Conservation (phyloP, 2,113 vertebrate genomes). For the Paramormyrops kingsleyae region DNA sequence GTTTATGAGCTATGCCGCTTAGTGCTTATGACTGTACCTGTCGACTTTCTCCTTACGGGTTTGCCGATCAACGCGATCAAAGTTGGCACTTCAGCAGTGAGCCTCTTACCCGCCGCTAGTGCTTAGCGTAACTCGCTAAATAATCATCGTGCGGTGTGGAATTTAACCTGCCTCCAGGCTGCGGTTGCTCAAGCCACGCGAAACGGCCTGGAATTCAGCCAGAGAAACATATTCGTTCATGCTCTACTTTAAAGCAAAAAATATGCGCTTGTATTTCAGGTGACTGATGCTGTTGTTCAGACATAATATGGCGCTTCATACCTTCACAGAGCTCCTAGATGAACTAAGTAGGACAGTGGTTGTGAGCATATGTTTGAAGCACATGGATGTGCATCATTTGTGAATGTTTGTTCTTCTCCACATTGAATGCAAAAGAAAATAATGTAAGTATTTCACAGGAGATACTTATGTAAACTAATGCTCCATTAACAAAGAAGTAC, state of each 20-base stretch:
- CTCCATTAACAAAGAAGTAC: neutral
- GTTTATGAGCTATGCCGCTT: neutral
- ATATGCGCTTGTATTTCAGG: neutral
- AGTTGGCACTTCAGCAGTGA: conserved; percentile 1
- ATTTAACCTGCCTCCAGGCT: conserved; percentile 10
- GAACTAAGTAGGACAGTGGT: neutral
- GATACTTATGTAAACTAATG: neutral
- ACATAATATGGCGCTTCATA: neutral
- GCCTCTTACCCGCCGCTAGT: neutral
- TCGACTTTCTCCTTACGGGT: neutral
- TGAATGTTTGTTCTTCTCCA: neutral
- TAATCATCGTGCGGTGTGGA: neutral
- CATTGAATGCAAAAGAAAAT: neutral
- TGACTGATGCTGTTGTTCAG: neutral
- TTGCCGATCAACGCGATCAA: neutral
- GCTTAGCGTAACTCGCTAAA: conserved; percentile 8
- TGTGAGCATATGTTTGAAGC: neutral
- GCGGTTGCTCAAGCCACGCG: neutral
- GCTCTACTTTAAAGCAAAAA: neutral
- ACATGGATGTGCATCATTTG: neutral
- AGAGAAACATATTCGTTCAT: conserved; percentile 11
- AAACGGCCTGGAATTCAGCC: neutral
- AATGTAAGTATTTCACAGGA: neutral
- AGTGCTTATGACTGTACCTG: neutral
- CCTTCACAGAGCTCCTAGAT: neutral